A percentile compares a stretch with the other conserved stretches of the same genome.
These are phyloP conservation scores for Miopithecus talapoin DNA, from an alignment of 2,797 vertebrate species.

Conservation along the genomic window DNA sequence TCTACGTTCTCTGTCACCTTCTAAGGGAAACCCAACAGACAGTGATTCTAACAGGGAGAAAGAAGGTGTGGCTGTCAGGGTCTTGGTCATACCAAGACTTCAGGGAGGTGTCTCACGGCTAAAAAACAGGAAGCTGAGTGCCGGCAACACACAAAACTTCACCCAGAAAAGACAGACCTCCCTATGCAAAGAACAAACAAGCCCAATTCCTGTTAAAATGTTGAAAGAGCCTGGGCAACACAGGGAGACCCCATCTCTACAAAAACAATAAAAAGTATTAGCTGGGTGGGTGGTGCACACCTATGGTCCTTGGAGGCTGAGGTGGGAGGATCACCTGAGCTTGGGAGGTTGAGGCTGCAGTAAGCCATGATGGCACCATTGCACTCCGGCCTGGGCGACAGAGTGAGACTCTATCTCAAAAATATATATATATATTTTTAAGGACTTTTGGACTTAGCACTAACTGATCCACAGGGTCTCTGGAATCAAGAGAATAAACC, in stretches of 20 bases:
- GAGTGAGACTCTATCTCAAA: neutral
- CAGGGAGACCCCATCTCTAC: neutral
- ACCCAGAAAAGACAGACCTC: neutral
- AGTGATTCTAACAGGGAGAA: neutral
- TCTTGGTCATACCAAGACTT: neutral
- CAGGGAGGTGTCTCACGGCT: neutral
- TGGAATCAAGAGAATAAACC: neutral
- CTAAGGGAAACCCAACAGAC: neutral
- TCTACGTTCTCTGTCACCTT: neutral
- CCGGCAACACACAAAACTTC: neutral
- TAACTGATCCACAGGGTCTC: neutral
- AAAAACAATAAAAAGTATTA: neutral
- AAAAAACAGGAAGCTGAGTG: conserved; percentile 8
- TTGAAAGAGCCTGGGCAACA: neutral
- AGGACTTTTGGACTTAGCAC: neutral
- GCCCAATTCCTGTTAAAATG: neutral
- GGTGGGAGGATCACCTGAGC: neutral
- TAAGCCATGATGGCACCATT: neutral
- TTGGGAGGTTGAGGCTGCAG: neutral
- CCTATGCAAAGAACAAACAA: neutral
- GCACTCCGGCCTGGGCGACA: neutral
- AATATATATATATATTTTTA: neutral
- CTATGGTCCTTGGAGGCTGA: neutral
- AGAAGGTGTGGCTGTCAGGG: neutral
- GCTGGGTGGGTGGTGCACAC: neutral